These are phyloP conservation scores for Idaea straminata DNA, from an alignment of 2,888 invertebrate species.

Conservation along the genomic window DNA sequence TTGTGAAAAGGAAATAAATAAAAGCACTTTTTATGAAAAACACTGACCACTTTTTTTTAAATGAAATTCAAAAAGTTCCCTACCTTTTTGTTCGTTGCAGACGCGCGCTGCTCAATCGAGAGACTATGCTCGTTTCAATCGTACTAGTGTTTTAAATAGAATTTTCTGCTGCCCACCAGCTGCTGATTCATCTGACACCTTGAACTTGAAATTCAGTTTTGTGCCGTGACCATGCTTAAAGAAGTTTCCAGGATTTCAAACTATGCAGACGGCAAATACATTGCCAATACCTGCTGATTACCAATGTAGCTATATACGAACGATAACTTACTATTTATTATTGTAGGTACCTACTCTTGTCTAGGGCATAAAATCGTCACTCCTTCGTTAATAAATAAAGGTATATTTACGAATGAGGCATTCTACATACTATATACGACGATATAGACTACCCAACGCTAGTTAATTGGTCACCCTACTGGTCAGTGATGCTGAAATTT, in stretches of 20 bases:
- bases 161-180: conserved; percentile 68
- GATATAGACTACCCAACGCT: no score
- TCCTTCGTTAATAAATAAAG: no score
- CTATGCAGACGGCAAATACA: neutral
- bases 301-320: no score
- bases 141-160: conserved; percentile 72
- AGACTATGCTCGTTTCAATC: conserved; percentile 53
- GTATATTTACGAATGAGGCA: no score
- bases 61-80: conserved; percentile 14
- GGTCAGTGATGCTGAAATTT: conserved; percentile 33
- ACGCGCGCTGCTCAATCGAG: conserved; percentile 69
- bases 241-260: neutral
- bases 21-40: neutral
- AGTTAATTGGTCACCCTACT: conserved; percentile 36
- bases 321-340: no score
- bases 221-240: conserved; percentile 36
- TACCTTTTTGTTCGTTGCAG: conserved; percentile 67
- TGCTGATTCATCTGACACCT: conserved; percentile 69
- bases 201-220: conserved; percentile 59
- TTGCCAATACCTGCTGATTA: no score
- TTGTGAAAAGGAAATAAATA: neutral
- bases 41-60: conserved; percentile 11
- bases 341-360: no score
- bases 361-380: no score
- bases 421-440: no score